Conservation (phyloP, 2,797 vertebrate species). For the Eupleurogrammus muticus region DNA sequence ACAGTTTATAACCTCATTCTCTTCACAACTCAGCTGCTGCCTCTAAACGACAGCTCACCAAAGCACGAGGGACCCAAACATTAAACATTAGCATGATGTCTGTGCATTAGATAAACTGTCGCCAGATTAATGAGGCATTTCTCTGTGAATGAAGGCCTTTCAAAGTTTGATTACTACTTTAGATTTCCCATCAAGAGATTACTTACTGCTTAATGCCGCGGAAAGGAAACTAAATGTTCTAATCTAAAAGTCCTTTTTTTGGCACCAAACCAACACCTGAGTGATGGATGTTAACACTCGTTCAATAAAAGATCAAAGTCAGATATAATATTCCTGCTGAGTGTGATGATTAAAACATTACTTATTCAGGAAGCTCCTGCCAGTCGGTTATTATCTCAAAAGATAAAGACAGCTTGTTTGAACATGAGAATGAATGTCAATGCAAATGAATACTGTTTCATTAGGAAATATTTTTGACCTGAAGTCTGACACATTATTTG, state of each 20-base stretch:
- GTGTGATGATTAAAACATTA: neutral
- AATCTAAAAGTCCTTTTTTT: neutral
- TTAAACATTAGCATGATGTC: slow-evolving; percentile 2
- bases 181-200: neutral
- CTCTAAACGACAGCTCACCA: neutral
- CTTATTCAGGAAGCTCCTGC: neutral
- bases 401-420: neutral
- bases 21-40: slow-evolving; percentile 13
- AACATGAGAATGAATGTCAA: neutral
- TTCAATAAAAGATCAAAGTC: slow-evolving; percentile 8
- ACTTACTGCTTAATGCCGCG: neutral
- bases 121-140: slow-evolving; percentile 2
- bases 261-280: neutral
- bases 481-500: neutral
- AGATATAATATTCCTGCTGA: slow-evolving; percentile 5
- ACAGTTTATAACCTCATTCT: slow-evolving; percentile 16
- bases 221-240: slow-evolving; percentile 3
- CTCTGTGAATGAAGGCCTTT: neutral
- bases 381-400: neutral
- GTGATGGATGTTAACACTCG: neutral
- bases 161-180: slow-evolving; percentile 4
- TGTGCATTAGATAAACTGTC: neutral
- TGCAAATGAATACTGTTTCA: neutral
- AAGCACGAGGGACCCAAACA: slow-evolving; percentile 8
- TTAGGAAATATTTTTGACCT: neutral